A percentile compares a stretch with the other conserved stretches of the same genome.
Conservation (phyloP, 2,888 invertebrate genomes). For the Drosophila picticornis region DNA sequence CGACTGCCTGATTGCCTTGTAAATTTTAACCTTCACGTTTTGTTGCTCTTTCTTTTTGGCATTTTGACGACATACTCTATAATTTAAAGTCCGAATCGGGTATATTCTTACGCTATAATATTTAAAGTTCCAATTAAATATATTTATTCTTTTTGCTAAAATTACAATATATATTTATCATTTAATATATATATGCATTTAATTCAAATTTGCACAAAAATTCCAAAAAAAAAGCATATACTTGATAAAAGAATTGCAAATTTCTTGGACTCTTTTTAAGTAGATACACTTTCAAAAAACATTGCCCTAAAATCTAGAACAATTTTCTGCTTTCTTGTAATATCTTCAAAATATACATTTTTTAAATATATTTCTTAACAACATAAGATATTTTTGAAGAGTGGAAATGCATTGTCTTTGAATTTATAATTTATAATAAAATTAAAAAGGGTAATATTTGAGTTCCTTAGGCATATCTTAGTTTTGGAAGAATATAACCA, state of each 20-base stretch:
- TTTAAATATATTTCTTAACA: too few relatives aligned
- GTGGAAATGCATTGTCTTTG: too few relatives aligned
- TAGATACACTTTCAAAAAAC: neutral
- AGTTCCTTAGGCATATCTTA: too few relatives aligned
- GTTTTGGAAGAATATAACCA: too few relatives aligned
- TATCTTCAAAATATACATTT: too few relatives aligned
- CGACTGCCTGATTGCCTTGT: conserved; percentile 63
- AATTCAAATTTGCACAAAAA: neutral
- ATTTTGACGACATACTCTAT: conserved; percentile 12
- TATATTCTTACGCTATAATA: neutral
- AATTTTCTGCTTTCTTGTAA: too few relatives aligned
- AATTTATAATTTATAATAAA: too few relatives aligned
- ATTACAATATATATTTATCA: neutral
- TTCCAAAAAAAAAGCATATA: neutral
- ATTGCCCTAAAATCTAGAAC: neutral
- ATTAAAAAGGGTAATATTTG: too few relatives aligned
- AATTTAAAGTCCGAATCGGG: neutral
- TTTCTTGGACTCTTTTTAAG: neutral
- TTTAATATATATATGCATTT: neutral
- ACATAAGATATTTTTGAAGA: too few relatives aligned
- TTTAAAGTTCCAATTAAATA: neutral
- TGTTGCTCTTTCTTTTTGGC: conserved; percentile 50
- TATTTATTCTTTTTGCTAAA: too few relatives aligned
- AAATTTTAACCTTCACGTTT: conserved; percentile 69
- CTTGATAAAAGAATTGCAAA: neutral